Conservation (phyloP, 2,888 invertebrate species). For the Tipula lateralis region DNA sequence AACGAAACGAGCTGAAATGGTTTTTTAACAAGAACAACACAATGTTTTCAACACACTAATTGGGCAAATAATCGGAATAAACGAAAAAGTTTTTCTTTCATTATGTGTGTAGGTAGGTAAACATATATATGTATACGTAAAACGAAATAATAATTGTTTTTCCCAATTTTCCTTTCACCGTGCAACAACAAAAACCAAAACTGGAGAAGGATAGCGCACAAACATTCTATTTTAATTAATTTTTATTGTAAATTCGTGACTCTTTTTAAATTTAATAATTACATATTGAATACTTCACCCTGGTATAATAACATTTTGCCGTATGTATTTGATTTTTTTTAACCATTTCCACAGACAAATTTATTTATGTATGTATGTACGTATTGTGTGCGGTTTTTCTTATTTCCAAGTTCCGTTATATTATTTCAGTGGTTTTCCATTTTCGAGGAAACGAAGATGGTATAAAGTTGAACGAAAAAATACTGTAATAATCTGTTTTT, state of each 20-base stretch:
- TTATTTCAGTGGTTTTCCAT: background rate
- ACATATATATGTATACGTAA: background rate
- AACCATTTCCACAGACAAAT: background rate
- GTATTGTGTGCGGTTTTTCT: background rate
- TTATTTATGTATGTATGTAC: background rate
- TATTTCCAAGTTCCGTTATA: background rate
- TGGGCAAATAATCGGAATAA: constrained; percentile 4
- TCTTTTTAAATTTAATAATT: constrained; percentile 19
- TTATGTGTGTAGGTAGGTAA: background rate
- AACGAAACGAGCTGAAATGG: background rate
- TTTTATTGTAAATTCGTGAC: constrained; percentile 19
- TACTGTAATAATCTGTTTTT: background rate
- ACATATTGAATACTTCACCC: background rate
- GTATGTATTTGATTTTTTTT: background rate
- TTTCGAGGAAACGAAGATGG: background rate
- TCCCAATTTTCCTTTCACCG: background rate
- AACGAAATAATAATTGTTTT: no score
- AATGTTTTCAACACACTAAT: background rate
- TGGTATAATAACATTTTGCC: background rate
- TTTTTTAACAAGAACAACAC: background rate
- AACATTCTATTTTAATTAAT: background rate
- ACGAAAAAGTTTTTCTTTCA: background rate
- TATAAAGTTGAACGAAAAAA: background rate
- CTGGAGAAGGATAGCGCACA: background rate
- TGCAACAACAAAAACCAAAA: background rate